Evolutionary conservation across 2,888 invertebrate genomes (phyloP), one percentile per base, ranked within the genome.

Genomic region (Acholoe squamosa): DNA sequence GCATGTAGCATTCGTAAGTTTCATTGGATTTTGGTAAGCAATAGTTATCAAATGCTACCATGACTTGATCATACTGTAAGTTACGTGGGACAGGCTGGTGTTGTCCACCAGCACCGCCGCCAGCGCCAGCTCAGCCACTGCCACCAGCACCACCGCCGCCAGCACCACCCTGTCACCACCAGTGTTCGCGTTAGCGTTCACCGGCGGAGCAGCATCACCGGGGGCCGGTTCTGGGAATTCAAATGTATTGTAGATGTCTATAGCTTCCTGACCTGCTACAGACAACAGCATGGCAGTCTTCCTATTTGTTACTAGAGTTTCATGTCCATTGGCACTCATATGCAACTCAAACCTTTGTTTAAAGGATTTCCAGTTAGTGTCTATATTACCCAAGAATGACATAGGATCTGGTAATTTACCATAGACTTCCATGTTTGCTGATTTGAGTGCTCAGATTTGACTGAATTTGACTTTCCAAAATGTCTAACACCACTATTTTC

Each of bases 191-290:
- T 54, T 54, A 54, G 54, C 54, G 19, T 54, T 54, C 10, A 19
- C 54, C 19, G 54, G 54, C 54, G 54, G 54, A 10, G 25, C 33
- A 33, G 84, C 84, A 84, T 84, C 84, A 33, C 43, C n/a, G 16
- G 33, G n/a, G 16, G 51, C 52, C 10, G 89, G 89, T 22, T n/a
- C n/a, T 16, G 34, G 19, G 19, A 54, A 89, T n/a, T 16, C 33
- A 33, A 51, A 89, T n/a, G 89, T n/a, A n/a, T n/a, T n/a, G n/a
- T n/a, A n/a, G n/a, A n/a, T n/a, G n/a, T n/a, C n/a, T n/a, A n/a
- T n/a, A n/a, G 89, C 89, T 56, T 89, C 89, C 25, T 22, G n/a
- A n/a, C 89, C 89, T n/a, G 89, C 56, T 10, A 89, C 25, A 54
- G 34, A 52, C 14, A 89, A 33, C n/a, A 89, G 89, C n/a, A 89